Conservation (phyloP, 2,113 vertebrate genomes). For the Syngnathus typhle region DNA sequence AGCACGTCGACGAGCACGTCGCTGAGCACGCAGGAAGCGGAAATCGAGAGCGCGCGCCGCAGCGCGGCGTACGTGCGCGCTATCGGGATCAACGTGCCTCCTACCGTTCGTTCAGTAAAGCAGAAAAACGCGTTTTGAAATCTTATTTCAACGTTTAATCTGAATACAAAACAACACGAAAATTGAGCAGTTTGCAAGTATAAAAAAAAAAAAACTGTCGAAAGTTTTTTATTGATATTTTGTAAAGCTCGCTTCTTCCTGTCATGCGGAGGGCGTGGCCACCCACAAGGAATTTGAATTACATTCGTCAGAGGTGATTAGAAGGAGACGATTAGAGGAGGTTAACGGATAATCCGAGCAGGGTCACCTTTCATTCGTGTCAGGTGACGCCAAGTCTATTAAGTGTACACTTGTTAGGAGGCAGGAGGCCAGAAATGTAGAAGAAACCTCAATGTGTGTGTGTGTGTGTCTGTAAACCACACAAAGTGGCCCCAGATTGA, state of each 20-base stretch:
- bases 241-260: background rate
- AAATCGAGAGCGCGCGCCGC: constrained; percentile 1
- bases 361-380: constrained; percentile 6
- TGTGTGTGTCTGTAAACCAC: background rate
- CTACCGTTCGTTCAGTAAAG: background rate
- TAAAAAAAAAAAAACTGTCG: background rate
- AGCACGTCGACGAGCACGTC: background rate
- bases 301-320: background rate
- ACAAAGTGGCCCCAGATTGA: background rate
- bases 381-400: background rate
- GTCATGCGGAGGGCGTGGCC: background rate
- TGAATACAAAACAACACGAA: background rate
- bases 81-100: background rate
- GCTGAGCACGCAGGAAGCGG: constrained; percentile 2
- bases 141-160: too few relatives aligned
- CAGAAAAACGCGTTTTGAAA: background rate
- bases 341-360: background rate
- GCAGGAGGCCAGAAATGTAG: background rate
- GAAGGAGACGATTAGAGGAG: background rate
- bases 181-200: background rate
- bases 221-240: background rate
- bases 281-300: background rate
- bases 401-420: background rate
- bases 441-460: background rate
- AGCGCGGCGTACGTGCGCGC: background rate